phyloP scores from a whole-genome alignment of 2,888 invertebrate species.

The Drosophila antonietae region DNA sequence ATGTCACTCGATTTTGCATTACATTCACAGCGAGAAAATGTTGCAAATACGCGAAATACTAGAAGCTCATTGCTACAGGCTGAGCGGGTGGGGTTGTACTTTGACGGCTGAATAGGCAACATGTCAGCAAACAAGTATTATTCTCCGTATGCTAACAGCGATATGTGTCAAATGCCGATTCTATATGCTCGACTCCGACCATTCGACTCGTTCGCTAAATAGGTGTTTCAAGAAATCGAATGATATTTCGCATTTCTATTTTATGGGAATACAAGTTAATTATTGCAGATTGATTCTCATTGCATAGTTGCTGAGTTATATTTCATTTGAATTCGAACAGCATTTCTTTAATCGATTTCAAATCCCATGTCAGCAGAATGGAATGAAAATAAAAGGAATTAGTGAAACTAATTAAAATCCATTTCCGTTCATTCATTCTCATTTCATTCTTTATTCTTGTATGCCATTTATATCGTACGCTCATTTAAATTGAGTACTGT shows the following conservation, averaged over 20 bases:
- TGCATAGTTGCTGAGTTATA: neutral
- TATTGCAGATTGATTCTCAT: neutral
- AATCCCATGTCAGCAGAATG: no score
- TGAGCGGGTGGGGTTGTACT: neutral
- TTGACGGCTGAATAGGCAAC: constrained; percentile 41
- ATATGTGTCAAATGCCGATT: neutral
- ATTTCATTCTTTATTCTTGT: neutral
- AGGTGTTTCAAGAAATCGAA: neutral
- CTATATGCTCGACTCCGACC: no score
- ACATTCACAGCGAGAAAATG: constrained; percentile 59
- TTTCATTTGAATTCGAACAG: neutral
- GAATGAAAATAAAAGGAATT: neutral
- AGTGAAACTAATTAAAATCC: neutral
- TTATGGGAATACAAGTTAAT: neutral
- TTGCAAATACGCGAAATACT: constrained; percentile 57
- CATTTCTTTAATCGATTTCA: neutral
- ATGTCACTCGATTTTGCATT: constrained; percentile 67
- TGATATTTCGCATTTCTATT: neutral
- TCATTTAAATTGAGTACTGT: neutral
- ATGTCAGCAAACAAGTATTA: constrained; percentile 30
- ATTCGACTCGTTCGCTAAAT: neutral
- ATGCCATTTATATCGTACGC: neutral
- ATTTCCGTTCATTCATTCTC: neutral
- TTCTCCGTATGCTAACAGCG: constrained; percentile 1
- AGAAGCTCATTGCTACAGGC: constrained; percentile 19